These are phyloP conservation scores for Tokudaia tokunoshimensis DNA, from an alignment of 2,797 vertebrate genomes.

Conservation along the genomic window DNA sequence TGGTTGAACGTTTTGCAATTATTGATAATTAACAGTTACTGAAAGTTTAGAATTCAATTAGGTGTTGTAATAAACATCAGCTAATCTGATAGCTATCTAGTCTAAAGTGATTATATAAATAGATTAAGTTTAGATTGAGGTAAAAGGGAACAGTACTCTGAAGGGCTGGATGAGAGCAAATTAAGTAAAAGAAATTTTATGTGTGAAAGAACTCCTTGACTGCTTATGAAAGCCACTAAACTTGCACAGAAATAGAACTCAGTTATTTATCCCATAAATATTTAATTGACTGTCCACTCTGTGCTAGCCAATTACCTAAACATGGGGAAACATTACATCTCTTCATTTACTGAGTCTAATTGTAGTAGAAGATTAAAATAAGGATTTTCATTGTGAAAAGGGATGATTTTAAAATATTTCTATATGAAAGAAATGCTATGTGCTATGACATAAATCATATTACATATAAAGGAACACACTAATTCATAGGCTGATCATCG, in stretches of 20 bases:
- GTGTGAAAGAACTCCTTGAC: conserved; percentile 4
- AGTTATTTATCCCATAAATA: conserved; percentile 64
- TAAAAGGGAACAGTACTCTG: conserved; percentile 16
- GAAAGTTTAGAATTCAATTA: conserved; percentile 74
- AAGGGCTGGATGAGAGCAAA: conserved; percentile 36
- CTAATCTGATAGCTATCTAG: conserved; percentile 68
- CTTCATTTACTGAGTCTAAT: conserved; percentile 8
- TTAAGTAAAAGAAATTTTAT: conserved; percentile 11
- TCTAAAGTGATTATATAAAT: conserved; percentile 71
- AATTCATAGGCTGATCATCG: neutral
- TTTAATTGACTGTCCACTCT: neutral
- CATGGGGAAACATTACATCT: neutral
- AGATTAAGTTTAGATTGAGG: conserved; percentile 68
- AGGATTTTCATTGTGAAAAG: neutral
- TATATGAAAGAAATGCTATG: neutral
- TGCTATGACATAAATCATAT: neutral
- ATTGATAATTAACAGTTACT: conserved; percentile 80
- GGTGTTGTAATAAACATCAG: conserved; percentile 66
- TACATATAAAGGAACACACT: neutral
- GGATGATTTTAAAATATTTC: neutral
- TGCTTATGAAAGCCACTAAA: conserved; percentile 15
- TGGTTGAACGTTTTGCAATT: conserved; percentile 70
- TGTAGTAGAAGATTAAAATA: neutral
- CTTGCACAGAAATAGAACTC: conserved; percentile 16
- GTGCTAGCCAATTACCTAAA: neutral